Base-by-base conservation (phyloP, 2,888 invertebrate species). In the Sarcophaga rosellei region DNA sequence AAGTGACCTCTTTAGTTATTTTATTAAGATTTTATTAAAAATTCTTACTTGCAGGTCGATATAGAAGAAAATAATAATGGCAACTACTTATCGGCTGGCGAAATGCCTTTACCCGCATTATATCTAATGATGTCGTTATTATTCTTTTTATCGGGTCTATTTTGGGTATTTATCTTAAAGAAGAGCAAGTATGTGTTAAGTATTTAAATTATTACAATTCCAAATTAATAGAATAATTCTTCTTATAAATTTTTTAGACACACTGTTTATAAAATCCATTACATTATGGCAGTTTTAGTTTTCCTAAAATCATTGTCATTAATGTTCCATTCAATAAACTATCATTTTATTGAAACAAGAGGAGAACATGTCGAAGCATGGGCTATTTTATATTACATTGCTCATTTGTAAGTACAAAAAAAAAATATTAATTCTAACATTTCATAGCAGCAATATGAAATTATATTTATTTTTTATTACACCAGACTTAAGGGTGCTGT, bases 361-460 rank as follows among this genome's bases (percentile, higher is more conserved):
- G 99, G 99, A 1, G 97, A 97, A 89, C 99, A 99, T 91, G 96
- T 98, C 5, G 98, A 99, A 35, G 97, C 99, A 0, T 99, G 99
- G 99, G 99, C 99, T 0, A 97, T 99, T 89, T 94, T 99, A 2
- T 99, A 97, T 93, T 99, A 99, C 91, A 97, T 99, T 76, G 98
- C 98, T n/a, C 99, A 99, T 94, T 94, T 99, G 96, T 97, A 94
- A 95, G 96, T 95, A 91, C 35, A 35, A 12, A 23, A 45, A 53
- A 53, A 70, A 11, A 20, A 4, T 61, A 23, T 20, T 57, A 15
- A 65, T 6, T 35, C 2, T 66, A 25, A 47, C 47, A 23, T 62
- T n/a, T 47, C 61, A 12, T 8, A 62, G 23, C 17, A 23, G 1
- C 4, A 15, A 23, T 45, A 15, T 35, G 2, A 25, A 75, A 63